Evolutionary conservation across 2,797 vertebrate species (phyloP).

Genomic region (Moxostoma hubbsi): DNA sequence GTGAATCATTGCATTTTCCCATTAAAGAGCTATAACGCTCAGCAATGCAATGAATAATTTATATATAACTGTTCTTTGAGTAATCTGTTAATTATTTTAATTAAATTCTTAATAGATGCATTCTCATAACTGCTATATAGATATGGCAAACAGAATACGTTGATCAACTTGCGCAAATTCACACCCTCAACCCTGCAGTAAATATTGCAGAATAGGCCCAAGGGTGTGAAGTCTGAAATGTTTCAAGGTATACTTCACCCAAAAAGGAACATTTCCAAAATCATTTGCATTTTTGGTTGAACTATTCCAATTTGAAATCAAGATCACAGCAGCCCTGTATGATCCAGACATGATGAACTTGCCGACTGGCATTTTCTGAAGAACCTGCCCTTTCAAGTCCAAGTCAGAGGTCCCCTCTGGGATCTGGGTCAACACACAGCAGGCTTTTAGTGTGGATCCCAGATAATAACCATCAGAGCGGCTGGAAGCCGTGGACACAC

Average conservation of each 20-base stretch:
- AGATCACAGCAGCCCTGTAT: constrained; percentile 64
- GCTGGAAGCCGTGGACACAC: constrained; percentile 63
- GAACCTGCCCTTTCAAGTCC: constrained; percentile 68
- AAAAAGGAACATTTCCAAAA: no score
- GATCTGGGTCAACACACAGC: constrained; percentile 30
- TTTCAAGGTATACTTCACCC: background rate
- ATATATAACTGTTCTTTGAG: constrained; percentile 24
- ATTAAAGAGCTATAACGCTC: constrained; percentile 28
- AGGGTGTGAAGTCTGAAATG: constrained; percentile 50
- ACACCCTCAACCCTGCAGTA: constrained; percentile 20
- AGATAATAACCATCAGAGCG: constrained; percentile 49
- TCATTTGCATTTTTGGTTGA: background rate
- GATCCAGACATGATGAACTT: constrained; percentile 42
- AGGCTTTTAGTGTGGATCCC: constrained; percentile 45
- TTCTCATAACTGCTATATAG: constrained; percentile 31
- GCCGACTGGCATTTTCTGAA: constrained; percentile 38
- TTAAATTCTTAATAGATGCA: constrained; percentile 40
- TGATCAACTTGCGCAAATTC: constrained; percentile 14
- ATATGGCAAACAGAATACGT: constrained; percentile 15
- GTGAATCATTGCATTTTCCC: constrained; percentile 20
- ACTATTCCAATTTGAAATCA: constrained; percentile 54
- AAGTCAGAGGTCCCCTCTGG: constrained; percentile 54
- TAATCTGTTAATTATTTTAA: constrained; percentile 9
- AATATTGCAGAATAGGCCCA: constrained; percentile 39
- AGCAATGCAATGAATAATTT: constrained; percentile 48